Evolutionary conservation across 2,888 invertebrate genomes (phyloP), one percentile per base, ranked within the genome.

Genomic region (Harpalus rubripes): DNA sequence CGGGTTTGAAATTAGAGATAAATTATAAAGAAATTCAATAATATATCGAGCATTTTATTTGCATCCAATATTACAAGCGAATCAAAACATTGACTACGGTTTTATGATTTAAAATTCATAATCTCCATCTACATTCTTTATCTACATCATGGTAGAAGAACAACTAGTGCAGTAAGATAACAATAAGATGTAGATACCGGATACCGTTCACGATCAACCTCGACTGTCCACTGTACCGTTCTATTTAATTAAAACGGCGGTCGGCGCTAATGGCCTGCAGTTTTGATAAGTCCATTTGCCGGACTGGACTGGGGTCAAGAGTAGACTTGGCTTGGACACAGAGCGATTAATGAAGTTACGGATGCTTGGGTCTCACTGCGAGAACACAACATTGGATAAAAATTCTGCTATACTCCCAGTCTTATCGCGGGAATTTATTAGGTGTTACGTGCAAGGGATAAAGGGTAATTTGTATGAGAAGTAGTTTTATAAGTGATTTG

Each of bases 231-330:
- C 68, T 68, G 82, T 82, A 56, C 82, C 82, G 83, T 82, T 65
- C 44, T 81, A 22, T 81, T 81, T 81, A 81, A 81, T 81, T 61
- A 81, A 81, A 81, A 44, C 65, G 65, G 63, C 65, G 44, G 65
- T 52, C 44, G 7, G 65, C 63, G 44, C 81, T 81, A 81, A 81
- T 81, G 65, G 81, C 52, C 41, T 65, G 41, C 65, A 81, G 52
- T 63, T 82, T 82, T 82, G 68, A 82, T 82, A 82, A 82, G 58
- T 72, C 68, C 82, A 82, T 82, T 82, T 82, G 72, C 82, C 39
- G 44, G 26, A 41, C 2, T 22, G 78, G 32, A 32, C 32, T 32
- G 32, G 32, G 32, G 32, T 32, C 12, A 15, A 32, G 26, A 52
- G 44, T 52, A 12, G 44, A 8, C 10, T 52, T 6, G 39, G 32